Base-by-base conservation (phyloP, 2,797 vertebrate genomes). In the Gymnoscopelus braueri region DNA sequence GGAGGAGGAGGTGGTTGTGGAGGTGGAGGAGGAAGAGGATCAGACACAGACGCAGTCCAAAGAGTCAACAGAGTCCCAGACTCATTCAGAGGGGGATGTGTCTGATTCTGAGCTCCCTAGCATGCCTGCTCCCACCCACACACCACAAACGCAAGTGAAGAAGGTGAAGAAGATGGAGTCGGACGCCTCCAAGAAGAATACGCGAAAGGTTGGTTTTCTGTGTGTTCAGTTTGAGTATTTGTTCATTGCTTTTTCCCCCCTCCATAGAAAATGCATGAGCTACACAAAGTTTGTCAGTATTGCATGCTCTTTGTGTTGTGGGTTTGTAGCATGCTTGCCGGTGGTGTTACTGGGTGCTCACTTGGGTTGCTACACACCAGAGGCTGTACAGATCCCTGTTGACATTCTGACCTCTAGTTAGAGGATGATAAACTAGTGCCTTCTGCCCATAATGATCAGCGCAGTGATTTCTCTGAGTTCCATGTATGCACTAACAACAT, bases 181-280 rank as follows among this genome's bases (percentile, higher is more conserved):
- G 0, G 80, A 82, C 3, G 4, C 19, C 4, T 48, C 87, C 49
- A 93, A 93, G 64, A 93, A 66, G 70, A 83, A 50, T 77, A 86
- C 85, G 63, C 55, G 72, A 68, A 92, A 93, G 92, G 93, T 93
- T 13, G n/a, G 78, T 75, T 7, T 64, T 44, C 1, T 44, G 49
- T 13, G n/a, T 57, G n/a, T 23, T n/a, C 23, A 9, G 10, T 15
- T 54, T 15, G 5, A 13, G 8, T 47, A 14, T 69, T 50, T 59
- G 32, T n/a, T 9, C 14, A 14, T 52, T 19, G 19, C n/a, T n/a
- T 6, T 6, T 39, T 39, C 9, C 39, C 39, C 39, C 5, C 9
- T 44, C 32, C 5, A 2, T 44, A 8, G 8, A 44, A 44, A 44
- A 44, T 44, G 39, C 39, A 44, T 44, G 39, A 44, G 39, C 39